Evolutionary conservation across 1,140 invertebrate genomes (phyloP), one percentile per base, ranked within the genome.

Genomic region (Phymastichus coffea): DNA sequence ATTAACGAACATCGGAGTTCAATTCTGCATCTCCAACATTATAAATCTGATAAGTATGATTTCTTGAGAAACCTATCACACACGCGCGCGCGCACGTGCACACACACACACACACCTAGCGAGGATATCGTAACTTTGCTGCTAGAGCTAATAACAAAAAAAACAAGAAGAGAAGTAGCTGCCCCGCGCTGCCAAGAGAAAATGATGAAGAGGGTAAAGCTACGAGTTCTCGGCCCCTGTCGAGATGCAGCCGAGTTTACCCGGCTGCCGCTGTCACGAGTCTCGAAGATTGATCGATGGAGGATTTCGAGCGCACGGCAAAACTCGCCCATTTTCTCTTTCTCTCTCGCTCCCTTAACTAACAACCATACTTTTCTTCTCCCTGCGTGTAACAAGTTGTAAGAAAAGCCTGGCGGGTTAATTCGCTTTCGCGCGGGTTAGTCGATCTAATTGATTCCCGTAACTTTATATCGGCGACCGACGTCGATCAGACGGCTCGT

Each of bases 241-340:
- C 20, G 33, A 52, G 66, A 43, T 58, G 51, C 52, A 54, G 35
- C 61, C 53, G 15, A 52, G 25, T 41, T 43, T 49, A 10, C 30
- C 17, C 20, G 2, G 26, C 22, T 57, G 30, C 9, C 23, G 7
- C n/a, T n/a, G n/a, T n/a, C n/a, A n/a, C n/a, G n/a, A n/a, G n/a
- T 17, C 35, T 37, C 30, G 26, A 53, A 53, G 41, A 53, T 52
- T 47, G 49, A 57, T 52, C 43, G 52, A 57, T 58, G 49, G 28
- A 7, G 41, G 41, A 52, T 52, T 40, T 57, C 52, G 20, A 22
- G n/a, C n/a, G 38, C 35, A 9, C 9, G 14, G 26, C 12, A 22
- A 14, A 19, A 26, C 20, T 35, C 8, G 40, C 14, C 12, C 10
- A 19, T 9, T 26, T 57, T 38, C 26, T 25, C 20, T 51, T 20